phyloP scores from a whole-genome alignment of 92 coral and sea anemone genomes.

The Porites rus region DNA sequence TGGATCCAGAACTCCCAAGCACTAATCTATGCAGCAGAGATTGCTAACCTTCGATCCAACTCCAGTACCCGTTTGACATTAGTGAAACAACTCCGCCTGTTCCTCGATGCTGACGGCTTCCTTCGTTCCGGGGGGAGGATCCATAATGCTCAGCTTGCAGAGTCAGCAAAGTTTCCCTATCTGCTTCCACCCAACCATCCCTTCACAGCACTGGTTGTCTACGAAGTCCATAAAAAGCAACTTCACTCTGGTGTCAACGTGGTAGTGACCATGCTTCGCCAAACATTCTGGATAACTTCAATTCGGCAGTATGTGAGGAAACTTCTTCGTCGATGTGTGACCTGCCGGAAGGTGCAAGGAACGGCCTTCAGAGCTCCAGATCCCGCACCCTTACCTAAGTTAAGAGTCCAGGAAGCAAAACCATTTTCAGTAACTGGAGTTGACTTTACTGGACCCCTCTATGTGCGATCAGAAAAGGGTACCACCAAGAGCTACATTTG shows the following conservation, averaged over 20 bases:
- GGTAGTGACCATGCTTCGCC: constrained; percentile 52
- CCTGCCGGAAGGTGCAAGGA: constrained; percentile 50
- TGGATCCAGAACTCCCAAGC: constrained; percentile 7
- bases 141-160: constrained; percentile 54
- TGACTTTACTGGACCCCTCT: constrained; percentile 64
- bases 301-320: constrained; percentile 40
- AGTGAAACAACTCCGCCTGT: constrained; percentile 16
- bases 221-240: constrained; percentile 40
- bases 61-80: background rate
- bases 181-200: constrained; percentile 25
- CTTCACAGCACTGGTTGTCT: constrained; percentile 44
- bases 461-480: constrained; percentile 5
- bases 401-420: constrained; percentile 44
- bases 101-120: constrained; percentile 47
- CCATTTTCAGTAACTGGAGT: constrained; percentile 72
- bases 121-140: constrained; percentile 69
- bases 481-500: constrained; percentile 55
- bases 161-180: constrained; percentile 43
- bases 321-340: constrained; percentile 43
- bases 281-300: constrained; percentile 50
- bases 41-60: background rate
- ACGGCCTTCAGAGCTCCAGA: constrained; percentile 42
- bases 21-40: background rate
- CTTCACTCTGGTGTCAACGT: constrained; percentile 60
- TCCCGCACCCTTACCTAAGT: constrained; percentile 69